A percentile compares a stretch with the other conserved stretches of the same genome.
Evolutionary conservation across 2,113 vertebrate species (phyloP).

Genomic region (Neolamprologus sp.): DNA sequence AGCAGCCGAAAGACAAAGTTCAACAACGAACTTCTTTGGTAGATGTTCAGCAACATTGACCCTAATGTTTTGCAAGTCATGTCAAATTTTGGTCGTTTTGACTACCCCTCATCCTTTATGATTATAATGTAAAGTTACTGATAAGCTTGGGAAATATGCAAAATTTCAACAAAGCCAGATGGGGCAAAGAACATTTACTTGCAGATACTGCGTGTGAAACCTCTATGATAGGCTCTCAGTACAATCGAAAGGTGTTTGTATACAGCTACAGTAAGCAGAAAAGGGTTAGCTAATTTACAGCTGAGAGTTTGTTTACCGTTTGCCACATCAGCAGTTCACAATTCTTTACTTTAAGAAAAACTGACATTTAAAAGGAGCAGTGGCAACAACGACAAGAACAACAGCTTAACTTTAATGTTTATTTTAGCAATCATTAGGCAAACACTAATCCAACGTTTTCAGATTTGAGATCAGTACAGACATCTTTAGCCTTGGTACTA

Average conservation of each 20-base stretch:
- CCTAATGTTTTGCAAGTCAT: background rate
- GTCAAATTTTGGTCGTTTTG: rapidly evolving
- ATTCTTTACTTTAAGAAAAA: background rate
- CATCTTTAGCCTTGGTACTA: rapidly evolving
- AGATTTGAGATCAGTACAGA: background rate
- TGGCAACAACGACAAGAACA: background rate
- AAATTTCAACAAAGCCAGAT: background rate
- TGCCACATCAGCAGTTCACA: background rate
- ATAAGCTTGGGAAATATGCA: background rate
- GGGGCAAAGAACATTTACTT: background rate
- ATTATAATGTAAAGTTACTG: background rate
- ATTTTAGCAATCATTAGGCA: background rate
- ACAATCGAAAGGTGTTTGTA: background rate
- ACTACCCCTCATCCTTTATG: background rate
- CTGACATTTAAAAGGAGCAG: background rate
- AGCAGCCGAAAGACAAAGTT: background rate
- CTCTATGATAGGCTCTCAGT: background rate
- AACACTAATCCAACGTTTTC: background rate
- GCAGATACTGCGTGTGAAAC: background rate
- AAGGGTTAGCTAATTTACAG: background rate
- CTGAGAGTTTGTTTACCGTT: background rate
- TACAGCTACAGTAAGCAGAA: background rate
- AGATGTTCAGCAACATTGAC: background rate
- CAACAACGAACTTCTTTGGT: rapidly evolving
- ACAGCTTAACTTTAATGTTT: background rate